Conservation (phyloP, 2,888 invertebrate genomes). For the Timandra comae region DNA sequence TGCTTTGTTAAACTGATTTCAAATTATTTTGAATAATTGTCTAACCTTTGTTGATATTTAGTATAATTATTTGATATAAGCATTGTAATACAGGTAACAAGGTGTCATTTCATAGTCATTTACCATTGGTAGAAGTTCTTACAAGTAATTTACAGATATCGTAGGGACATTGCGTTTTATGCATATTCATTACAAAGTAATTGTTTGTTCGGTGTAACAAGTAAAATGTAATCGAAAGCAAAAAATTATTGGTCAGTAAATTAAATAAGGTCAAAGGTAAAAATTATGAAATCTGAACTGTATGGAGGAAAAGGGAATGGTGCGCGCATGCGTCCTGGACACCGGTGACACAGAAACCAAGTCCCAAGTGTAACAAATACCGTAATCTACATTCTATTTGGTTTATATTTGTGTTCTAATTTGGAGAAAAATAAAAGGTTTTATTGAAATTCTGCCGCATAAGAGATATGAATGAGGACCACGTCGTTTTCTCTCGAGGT, state of each 20-base stretch:
- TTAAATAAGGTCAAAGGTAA: constrained; percentile 27
- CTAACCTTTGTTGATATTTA: too few species aligned
- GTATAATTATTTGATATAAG: too few species aligned
- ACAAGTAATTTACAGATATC: too few species aligned
- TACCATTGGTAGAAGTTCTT: too few species aligned
- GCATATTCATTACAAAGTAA: too few species aligned
- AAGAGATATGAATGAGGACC: constrained; percentile 92
- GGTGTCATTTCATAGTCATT: too few species aligned
- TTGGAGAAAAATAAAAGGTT: constrained; percentile 36
- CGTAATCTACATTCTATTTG: constrained; percentile 6
- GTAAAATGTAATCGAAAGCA: constrained; percentile 5
- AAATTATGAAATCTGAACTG: constrained; percentile 28
- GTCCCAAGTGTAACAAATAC: constrained; percentile 10
- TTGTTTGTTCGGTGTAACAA: too few species aligned
- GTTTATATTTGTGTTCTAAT: constrained; percentile 1
- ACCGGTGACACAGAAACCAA: constrained; percentile 14
- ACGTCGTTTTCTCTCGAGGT: constrained; percentile 91
- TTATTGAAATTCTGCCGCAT: constrained; percentile 53
- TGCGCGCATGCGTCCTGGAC: constrained; percentile 42
- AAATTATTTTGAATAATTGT: too few species aligned
- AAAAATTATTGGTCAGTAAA: constrained; percentile 7
- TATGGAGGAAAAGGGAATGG: constrained; percentile 27
- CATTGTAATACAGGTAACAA: too few species aligned
- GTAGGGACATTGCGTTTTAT: too few species aligned
- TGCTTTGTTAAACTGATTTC: too few species aligned